phyloP scores from a whole-genome alignment of 2,888 invertebrate species.

The Diarsia mendica region DNA sequence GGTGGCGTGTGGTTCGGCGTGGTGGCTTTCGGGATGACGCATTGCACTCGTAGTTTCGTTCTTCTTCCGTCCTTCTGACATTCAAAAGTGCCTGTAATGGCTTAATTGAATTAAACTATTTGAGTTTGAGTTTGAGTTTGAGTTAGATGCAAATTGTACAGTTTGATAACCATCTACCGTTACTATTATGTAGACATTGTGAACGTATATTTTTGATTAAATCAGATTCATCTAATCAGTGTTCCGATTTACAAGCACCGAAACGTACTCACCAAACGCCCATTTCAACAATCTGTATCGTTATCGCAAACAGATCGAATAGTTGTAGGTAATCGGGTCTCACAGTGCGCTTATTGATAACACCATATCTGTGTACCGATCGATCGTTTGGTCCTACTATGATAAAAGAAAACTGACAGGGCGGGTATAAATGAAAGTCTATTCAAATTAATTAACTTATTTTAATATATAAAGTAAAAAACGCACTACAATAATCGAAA shows the following conservation, averaged over 20 bases:
- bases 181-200: not conserved
- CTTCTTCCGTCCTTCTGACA: too few species aligned
- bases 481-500: not conserved
- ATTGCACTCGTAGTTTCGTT: too few species aligned
- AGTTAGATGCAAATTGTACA: too few species aligned
- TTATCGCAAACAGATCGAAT: not conserved
- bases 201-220: not conserved
- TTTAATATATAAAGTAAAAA: not conserved
- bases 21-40: too few species aligned
- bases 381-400: not conserved
- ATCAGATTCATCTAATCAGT: not conserved
- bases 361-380: not conserved
- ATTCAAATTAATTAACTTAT: not conserved
- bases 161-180: not conserved
- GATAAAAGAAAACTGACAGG: not conserved
- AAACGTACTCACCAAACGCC: not conserved
- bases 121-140: too few species aligned
- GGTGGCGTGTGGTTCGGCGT: too few species aligned
- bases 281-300: not conserved
- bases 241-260: not conserved
- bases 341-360: slow-evolving; percentile 11
- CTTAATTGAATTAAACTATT: too few species aligned
- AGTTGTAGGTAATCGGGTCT: not conserved
- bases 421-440: not conserved
- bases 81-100: too few species aligned